A percentile compares a stretch with the other conserved stretches of the same genome.
Evolutionary conservation across 2,888 invertebrate species (phyloP).

Genomic region (Papilio elwesi): DNA sequence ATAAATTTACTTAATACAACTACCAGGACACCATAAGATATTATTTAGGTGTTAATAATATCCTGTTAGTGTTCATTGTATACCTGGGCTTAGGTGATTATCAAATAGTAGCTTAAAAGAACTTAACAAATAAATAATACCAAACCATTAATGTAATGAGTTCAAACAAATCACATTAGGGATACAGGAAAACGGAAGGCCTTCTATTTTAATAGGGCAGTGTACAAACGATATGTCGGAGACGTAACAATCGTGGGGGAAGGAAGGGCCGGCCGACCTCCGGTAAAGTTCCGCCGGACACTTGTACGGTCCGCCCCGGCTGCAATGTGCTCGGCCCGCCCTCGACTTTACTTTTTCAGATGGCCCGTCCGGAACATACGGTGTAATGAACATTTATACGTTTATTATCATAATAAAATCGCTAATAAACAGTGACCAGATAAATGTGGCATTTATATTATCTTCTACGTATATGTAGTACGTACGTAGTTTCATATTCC

Average conservation of each 20-base stretch:
- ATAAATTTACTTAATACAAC: too few species aligned
- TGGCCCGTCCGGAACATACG: conserved; percentile 11
- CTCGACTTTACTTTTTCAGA: conserved; percentile 26
- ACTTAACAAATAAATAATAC: conserved; percentile 24
- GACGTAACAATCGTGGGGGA: conserved; percentile 48
- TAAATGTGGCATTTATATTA: too few species aligned
- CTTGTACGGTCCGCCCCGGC: conserved; percentile 51
- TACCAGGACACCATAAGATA: too few species aligned
- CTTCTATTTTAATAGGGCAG: conserved; percentile 36
- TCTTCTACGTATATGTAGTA: too few species aligned
- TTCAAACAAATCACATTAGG: conserved; percentile 35
- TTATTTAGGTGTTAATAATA: too few species aligned
- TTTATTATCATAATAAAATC: too few species aligned
- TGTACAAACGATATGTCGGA: conserved; percentile 35
- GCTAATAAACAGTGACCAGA: too few species aligned
- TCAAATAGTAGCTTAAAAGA: too few species aligned
- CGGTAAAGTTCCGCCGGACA: conserved; percentile 58
- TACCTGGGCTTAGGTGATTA: too few species aligned
- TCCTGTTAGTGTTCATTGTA: too few species aligned
- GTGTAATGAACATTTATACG: not conserved
- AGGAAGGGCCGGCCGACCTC: conserved; percentile 58
- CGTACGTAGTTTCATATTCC: too few species aligned
- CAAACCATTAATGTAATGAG: conserved; percentile 19
- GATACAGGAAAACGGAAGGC: conserved; percentile 11
- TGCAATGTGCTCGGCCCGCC: conserved; percentile 32